phyloP scores from a whole-genome alignment of 2,888 invertebrate genomes.

The Rutpela maculata region DNA sequence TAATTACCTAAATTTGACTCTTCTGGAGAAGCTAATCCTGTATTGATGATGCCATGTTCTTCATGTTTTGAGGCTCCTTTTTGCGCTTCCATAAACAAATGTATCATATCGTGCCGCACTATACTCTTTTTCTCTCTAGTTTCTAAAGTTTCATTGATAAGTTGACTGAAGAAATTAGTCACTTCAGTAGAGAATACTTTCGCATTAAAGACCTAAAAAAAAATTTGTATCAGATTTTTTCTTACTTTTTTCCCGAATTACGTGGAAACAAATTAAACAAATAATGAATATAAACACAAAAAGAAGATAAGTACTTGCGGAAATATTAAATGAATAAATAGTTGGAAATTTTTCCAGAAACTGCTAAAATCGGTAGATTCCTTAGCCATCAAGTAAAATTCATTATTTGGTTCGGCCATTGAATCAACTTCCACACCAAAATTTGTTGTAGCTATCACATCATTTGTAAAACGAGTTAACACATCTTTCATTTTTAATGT shows the following conservation, averaged over 20 bases:
- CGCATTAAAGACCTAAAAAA: slow-evolving; percentile 39
- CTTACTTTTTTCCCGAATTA: too few species aligned
- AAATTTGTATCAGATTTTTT: too few species aligned
- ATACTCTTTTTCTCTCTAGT: slow-evolving; percentile 59
- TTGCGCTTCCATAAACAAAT: slow-evolving; percentile 76
- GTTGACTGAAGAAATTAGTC: slow-evolving; percentile 54
- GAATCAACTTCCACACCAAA: too few species aligned
- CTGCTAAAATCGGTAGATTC: not conserved
- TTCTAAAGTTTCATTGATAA: slow-evolving; percentile 57
- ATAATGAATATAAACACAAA: not conserved
- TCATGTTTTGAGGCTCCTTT: slow-evolving; percentile 65
- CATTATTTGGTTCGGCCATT: too few species aligned
- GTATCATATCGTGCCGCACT: slow-evolving; percentile 73
- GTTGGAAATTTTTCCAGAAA: not conserved
- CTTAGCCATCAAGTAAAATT: not conserved
- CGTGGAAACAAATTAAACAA: too few species aligned
- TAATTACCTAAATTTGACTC: too few species aligned
- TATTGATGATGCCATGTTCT: not conserved
- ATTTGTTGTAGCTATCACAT: too few species aligned
- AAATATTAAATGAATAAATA: not conserved
- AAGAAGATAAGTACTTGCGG: not conserved
- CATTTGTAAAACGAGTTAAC: not conserved
- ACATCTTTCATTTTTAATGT: slow-evolving; percentile 65
- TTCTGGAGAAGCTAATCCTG: too few species aligned
- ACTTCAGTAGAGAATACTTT: slow-evolving; percentile 42